Evolutionary conservation across 2,888 invertebrate species (phyloP).

Genomic region (Psylliodes chrysocephalus): DNA sequence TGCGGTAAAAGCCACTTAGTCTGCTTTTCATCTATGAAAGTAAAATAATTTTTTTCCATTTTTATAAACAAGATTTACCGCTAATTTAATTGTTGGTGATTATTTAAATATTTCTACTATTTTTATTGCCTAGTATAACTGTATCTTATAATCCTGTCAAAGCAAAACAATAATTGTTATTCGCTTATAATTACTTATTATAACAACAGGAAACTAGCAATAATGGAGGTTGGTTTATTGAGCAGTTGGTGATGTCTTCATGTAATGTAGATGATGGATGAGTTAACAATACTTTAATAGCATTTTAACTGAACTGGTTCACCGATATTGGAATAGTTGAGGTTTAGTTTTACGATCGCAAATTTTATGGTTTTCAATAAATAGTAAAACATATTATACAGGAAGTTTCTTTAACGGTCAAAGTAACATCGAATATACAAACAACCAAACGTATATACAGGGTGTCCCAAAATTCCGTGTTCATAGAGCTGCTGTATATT

Average conservation of each 20-base stretch:
- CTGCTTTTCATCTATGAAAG: constrained; percentile 16
- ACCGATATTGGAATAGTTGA: neutral
- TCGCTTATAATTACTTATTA: neutral
- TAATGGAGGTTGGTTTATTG: neutral
- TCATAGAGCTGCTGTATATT: too few relatives aligned
- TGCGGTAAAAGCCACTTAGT: constrained; percentile 39
- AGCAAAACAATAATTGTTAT: neutral
- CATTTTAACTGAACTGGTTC: neutral
- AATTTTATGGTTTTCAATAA: too few relatives aligned
- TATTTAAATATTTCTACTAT: neutral
- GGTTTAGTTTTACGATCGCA: too few relatives aligned
- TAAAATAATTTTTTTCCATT: neutral
- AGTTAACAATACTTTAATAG: neutral
- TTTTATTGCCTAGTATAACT: neutral
- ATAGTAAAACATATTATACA: too few relatives aligned
- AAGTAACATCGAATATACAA: too few relatives aligned
- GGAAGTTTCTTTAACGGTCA: too few relatives aligned
- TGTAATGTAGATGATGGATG: neutral
- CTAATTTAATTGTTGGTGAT: constrained; percentile 19
- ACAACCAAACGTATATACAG: too few relatives aligned
- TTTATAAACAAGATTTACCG: constrained; percentile 22
- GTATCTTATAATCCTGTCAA: constrained; percentile 1
- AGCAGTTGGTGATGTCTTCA: neutral
- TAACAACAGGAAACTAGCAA: neutral
- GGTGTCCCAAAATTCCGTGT: too few relatives aligned